Percentiles rank a stretch among this genome's conserved stretches.
Conservation (phyloP, 2,113 vertebrate genomes). For the Callipepla californica region DNA sequence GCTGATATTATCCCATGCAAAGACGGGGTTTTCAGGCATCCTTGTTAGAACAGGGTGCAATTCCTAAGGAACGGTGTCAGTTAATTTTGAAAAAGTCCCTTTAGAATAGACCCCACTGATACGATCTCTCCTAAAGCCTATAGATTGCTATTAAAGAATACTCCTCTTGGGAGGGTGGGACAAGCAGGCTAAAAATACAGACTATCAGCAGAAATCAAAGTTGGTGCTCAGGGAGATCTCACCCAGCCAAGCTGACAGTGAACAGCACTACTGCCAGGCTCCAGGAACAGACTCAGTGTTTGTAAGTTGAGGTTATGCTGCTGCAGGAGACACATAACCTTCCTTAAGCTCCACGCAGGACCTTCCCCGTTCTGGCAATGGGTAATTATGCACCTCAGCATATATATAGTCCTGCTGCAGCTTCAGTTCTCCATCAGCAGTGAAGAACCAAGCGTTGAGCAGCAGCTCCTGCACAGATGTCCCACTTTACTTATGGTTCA, state of each 20-base stretch:
- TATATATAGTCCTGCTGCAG: background rate
- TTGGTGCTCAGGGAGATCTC: background rate
- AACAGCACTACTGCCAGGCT: background rate
- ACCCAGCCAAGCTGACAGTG: background rate
- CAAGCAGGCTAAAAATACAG: background rate
- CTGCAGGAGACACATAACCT: background rate
- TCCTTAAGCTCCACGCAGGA: background rate
- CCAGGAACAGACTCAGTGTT: background rate
- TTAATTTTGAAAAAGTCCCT: background rate
- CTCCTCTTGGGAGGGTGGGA: background rate
- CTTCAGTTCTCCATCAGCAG: background rate
- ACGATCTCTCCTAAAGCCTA: background rate
- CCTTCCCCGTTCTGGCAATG: background rate
- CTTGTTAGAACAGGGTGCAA: background rate
- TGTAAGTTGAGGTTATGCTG: background rate
- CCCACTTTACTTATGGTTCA: background rate
- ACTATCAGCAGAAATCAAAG: background rate
- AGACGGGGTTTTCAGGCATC: background rate
- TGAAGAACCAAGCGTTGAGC: accelerated
- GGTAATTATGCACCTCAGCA: background rate
- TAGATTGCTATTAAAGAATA: background rate
- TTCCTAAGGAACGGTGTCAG: background rate
- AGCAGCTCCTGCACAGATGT: accelerated
- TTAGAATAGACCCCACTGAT: background rate
- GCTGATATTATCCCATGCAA: background rate